A percentile compares a stretch with the other conserved stretches of the same genome.
Conservation (phyloP, 2,113 vertebrate genomes). For the Cisticola juncidis region DNA sequence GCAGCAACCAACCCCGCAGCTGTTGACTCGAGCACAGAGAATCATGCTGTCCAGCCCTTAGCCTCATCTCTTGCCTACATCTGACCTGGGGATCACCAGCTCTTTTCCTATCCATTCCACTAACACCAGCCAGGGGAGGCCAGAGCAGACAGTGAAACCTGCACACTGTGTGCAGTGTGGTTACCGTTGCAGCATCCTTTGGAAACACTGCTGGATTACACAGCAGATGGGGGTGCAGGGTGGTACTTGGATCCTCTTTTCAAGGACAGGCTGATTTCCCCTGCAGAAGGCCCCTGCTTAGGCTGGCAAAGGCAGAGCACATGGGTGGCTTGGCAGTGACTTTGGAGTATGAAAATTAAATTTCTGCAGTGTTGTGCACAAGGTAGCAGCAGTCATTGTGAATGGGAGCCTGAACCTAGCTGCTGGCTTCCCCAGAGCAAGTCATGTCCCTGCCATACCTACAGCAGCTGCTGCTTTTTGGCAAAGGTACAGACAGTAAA, state of each 20-base stretch:
- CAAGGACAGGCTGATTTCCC: neutral
- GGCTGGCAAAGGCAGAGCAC: neutral
- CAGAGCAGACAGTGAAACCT: rapidly evolving
- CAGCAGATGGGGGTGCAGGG: neutral
- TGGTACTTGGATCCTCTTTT: neutral
- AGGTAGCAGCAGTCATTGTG: neutral
- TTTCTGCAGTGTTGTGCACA: neutral
- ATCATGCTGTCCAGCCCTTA: neutral
- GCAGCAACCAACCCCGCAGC: neutral
- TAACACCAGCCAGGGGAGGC: neutral
- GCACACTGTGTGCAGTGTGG: too few species aligned
- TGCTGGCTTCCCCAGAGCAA: neutral
- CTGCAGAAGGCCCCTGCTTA: neutral
- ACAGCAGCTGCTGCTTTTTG: slow-evolving; percentile 31
- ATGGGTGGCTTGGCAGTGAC: neutral
- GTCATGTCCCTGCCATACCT: neutral
- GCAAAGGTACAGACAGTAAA: neutral
- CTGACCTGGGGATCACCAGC: neutral
- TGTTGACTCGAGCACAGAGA: neutral
- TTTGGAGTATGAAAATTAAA: neutral
- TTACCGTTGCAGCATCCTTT: neutral
- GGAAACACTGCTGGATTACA: neutral
- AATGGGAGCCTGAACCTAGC: neutral
- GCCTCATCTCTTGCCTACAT: neutral
- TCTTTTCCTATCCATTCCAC: neutral